Conservation (phyloP, 2,113 vertebrate species). For the Axis porcinus region DNA sequence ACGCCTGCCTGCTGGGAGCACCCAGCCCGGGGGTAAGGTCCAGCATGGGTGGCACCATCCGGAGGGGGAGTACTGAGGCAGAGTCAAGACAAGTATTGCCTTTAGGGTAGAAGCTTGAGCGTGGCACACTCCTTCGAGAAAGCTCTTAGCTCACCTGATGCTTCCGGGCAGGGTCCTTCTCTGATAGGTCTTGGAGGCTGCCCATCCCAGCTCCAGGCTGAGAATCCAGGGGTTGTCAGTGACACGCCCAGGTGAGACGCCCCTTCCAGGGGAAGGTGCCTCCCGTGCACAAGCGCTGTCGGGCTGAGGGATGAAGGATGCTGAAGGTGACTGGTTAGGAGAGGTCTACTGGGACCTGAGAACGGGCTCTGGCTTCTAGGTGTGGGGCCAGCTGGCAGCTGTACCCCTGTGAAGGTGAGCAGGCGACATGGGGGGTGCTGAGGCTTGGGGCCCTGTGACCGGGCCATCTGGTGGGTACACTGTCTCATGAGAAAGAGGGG, state of each 20-base stretch:
- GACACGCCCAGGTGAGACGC: accelerated
- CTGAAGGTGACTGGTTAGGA: neutral
- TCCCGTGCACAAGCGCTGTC: accelerated
- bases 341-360: neutral
- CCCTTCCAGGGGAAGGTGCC: accelerated
- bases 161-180: accelerated
- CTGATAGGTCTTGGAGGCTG: neutral
- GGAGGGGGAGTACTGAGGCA: accelerated
- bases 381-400: neutral
- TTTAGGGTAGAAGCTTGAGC: neutral
- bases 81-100: neutral
- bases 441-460: neutral
- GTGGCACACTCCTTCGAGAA: accelerated
- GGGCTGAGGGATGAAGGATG: neutral
- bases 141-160: accelerated
- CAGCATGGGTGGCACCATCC: accelerated
- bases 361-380: neutral
- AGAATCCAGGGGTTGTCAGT: neutral
- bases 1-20: neutral
- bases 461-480: neutral
- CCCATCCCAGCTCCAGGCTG: neutral
- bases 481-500: no score
- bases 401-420: neutral
- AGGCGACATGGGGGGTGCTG: accelerated
- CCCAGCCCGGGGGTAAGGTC: neutral